Conservation (phyloP, 1,140 invertebrate species). For the Antheraea pernyi region DNA sequence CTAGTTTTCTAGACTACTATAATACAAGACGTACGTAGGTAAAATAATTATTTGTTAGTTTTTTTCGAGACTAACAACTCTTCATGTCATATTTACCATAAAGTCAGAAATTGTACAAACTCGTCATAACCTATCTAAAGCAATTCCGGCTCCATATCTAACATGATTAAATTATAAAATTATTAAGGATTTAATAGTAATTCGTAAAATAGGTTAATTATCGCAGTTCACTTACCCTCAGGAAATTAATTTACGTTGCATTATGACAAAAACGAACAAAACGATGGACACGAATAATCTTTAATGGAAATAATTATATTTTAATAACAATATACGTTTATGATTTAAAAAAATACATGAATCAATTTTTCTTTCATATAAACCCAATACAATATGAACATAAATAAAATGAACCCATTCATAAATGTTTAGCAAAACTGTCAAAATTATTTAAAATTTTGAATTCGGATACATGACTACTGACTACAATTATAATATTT, state of each 20-base stretch:
- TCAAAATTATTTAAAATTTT: conserved; percentile 6
- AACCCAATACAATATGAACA: background rate
- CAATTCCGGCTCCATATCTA: no score
- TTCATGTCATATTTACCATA: background rate
- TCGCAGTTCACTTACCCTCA: no score
- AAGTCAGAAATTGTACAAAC: background rate
- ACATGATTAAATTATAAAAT: no score
- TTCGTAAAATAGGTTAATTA: no score
- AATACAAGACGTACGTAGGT: no score
- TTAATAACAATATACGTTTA: background rate
- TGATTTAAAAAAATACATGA: background rate
- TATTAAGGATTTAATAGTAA: no score
- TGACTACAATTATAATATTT: no score
- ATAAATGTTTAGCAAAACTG: conserved; percentile 5
- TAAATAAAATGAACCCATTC: background rate
- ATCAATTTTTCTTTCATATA: background rate
- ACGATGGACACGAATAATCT: background rate
- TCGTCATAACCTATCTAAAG: no score
- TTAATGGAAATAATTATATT: background rate
- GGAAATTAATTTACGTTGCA: no score
- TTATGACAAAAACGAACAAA: background rate
- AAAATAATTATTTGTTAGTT: no score
- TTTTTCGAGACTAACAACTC: no score
- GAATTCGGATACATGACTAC: background rate
- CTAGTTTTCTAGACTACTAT: no score